These are phyloP conservation scores for Darevskia mixta DNA, from an alignment of 2,797 vertebrate genomes.

Conservation along the genomic window DNA sequence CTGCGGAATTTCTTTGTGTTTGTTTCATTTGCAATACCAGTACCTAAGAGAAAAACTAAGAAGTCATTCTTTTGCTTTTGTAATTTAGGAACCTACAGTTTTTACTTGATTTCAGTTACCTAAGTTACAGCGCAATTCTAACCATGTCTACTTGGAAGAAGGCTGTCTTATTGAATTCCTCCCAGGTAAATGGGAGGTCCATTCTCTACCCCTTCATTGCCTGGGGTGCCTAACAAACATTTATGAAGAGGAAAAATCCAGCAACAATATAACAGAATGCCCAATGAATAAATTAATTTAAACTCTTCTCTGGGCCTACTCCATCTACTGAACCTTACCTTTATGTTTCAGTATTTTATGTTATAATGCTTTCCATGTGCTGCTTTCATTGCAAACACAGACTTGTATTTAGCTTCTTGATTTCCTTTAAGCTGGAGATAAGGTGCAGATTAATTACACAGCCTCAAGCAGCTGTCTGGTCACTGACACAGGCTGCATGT, in stretches of 20 bases:
- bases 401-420: background rate
- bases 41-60: background rate
- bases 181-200: background rate
- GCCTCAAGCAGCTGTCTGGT: background rate
- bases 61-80: background rate
- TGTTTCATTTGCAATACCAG: background rate
- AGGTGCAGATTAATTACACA: constrained; percentile 43
- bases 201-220: background rate
- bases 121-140: too few relatives aligned
- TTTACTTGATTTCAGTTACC: background rate
- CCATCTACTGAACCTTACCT: background rate
- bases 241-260: background rate
- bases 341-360: background rate
- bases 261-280: background rate
- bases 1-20: background rate
- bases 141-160: too few relatives aligned
- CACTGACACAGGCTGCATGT: constrained; percentile 1
- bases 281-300: background rate
- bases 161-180: too few relatives aligned
- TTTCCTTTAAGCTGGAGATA: constrained; percentile 17
- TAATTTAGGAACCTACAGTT: background rate
- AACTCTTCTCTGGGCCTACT: background rate
- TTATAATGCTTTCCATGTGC: background rate
- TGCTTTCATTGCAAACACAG: background rate
- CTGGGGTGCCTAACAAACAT: too few relatives aligned